Percentiles rank a stretch among this genome's conserved stretches.
These are phyloP conservation scores for Trachymyrmex septentrionalis DNA, from an alignment of 1,140 invertebrate species.

Conservation along the genomic window DNA sequence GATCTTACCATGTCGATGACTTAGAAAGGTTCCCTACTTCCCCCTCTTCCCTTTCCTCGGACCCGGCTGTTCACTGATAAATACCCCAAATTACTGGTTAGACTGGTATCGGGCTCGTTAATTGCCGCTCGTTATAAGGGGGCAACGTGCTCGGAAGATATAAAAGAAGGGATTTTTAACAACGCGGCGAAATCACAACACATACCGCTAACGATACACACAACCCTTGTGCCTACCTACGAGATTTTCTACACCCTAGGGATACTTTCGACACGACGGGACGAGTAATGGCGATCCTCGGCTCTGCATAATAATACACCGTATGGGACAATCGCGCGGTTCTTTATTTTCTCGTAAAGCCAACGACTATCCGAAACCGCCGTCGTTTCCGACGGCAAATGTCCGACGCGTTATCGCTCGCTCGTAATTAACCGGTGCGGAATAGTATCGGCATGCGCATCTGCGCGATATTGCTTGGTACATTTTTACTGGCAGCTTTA, in stretches of 20 bases:
- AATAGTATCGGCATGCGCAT: neutral
- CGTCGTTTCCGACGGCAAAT: slow-evolving; percentile 32
- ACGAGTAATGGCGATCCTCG: slow-evolving; percentile 46
- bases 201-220: slow-evolving; percentile 28
- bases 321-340: slow-evolving; percentile 32
- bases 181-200: slow-evolving; percentile 28
- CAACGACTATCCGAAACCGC: slow-evolving; percentile 1
- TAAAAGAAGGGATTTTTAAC: slow-evolving; percentile 43
- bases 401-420: slow-evolving; percentile 43
- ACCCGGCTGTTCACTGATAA: slow-evolving; percentile 64
- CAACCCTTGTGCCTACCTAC: slow-evolving; percentile 17
- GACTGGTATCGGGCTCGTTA: slow-evolving; percentile 73
- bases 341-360: slow-evolving; percentile 43
- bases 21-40: slow-evolving; percentile 65
- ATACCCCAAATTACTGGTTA: slow-evolving; percentile 74
- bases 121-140: slow-evolving; percentile 76
- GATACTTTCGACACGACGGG: slow-evolving; percentile 23
- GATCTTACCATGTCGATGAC: slow-evolving; percentile 61
- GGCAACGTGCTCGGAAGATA: slow-evolving; percentile 50
- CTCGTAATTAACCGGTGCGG: slow-evolving; percentile 60
- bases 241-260: neutral
- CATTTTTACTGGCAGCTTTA: slow-evolving; percentile 53
- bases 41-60: too few relatives aligned
- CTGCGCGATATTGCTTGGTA: slow-evolving; percentile 12
- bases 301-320: slow-evolving; percentile 31